These are phyloP conservation scores for Dryocosmus kuriphilus DNA, from an alignment of 2,888 invertebrate species.

Conservation along the genomic window DNA sequence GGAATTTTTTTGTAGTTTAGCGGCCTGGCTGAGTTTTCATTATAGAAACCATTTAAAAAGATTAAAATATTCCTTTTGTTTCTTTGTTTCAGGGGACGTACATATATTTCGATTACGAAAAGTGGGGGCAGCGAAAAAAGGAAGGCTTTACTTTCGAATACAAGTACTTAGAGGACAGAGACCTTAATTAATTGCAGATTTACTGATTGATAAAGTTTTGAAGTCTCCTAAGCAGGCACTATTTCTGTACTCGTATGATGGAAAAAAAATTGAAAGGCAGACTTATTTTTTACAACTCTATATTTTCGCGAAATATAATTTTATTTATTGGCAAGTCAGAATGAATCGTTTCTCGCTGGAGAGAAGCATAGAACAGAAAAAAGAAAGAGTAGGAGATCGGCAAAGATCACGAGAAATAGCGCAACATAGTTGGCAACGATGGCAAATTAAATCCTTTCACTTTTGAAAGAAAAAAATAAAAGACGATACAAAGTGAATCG, in stretches of 20 bases:
- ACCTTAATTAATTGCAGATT: conserved; percentile 88
- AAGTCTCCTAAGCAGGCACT: conserved; percentile 72
- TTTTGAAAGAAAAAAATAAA: conserved; percentile 51
- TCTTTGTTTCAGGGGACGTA: conserved; percentile 93
- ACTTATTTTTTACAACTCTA: conserved; percentile 73
- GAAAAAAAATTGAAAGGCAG: conserved; percentile 66
- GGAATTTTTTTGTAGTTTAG: no score
- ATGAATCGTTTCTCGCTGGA: conserved; percentile 56
- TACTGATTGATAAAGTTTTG: conserved; percentile 26
- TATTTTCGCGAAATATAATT: conserved; percentile 73
- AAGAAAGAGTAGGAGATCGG: conserved; percentile 43
- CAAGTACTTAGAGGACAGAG: conserved; percentile 99
- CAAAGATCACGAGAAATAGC: conserved; percentile 60
- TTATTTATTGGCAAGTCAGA: conserved; percentile 70
- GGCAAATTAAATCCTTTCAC: conserved; percentile 60
- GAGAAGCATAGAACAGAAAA: conserved; percentile 54
- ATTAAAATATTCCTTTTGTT: conserved; percentile 13
- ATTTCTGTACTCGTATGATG: conserved; percentile 75
- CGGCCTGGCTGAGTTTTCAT: background rate
- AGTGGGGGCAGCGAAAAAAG: conserved; percentile 99
- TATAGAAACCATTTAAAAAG: no score
- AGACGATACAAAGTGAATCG: conserved; percentile 11
- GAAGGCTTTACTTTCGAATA: conserved; percentile 99
- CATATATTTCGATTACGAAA: conserved; percentile 99
- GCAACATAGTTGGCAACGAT: conserved; percentile 58